These are phyloP conservation scores for Pogoniulus pusillus DNA, from an alignment of 2,797 vertebrate species.

Conservation along the genomic window DNA sequence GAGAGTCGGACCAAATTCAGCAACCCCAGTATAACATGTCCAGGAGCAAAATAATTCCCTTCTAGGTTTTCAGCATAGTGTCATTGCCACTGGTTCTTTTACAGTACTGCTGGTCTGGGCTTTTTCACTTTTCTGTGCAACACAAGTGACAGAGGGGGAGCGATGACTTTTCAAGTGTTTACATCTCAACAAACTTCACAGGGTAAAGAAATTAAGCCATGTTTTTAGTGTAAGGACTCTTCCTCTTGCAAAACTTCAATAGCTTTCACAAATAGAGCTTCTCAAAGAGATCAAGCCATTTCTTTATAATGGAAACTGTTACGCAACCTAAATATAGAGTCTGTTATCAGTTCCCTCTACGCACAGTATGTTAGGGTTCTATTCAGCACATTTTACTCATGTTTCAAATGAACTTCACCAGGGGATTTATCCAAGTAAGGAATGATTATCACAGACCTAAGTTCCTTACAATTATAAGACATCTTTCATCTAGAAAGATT, in stretches of 20 bases:
- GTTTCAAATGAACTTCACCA: conserved; percentile 36
- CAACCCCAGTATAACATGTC: background rate
- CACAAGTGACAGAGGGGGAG: background rate
- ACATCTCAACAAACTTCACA: background rate
- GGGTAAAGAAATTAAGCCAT: conserved; percentile 28
- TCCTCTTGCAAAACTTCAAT: background rate
- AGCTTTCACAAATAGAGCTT: conserved; percentile 24
- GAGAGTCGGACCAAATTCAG: background rate
- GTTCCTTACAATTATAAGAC: background rate
- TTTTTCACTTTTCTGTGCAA: background rate
- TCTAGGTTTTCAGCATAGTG: background rate
- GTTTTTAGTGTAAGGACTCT: conserved; percentile 16
- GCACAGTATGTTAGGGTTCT: background rate
- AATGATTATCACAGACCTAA: conserved; percentile 14
- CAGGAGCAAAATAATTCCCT: background rate
- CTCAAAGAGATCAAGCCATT: conserved; percentile 12
- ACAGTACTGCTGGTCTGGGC: background rate
- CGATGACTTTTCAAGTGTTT: conserved; percentile 20
- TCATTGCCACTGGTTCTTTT: background rate
- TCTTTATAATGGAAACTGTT: conserved; percentile 42
- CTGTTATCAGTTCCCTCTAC: background rate
- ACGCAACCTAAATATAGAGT: conserved; percentile 37
- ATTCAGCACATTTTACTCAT: background rate
- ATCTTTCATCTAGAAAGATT: conserved; percentile 14
- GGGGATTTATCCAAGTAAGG: conserved; percentile 18